phyloP scores from a whole-genome alignment of 2,888 invertebrate species.

The Mycalesis mineus region DNA sequence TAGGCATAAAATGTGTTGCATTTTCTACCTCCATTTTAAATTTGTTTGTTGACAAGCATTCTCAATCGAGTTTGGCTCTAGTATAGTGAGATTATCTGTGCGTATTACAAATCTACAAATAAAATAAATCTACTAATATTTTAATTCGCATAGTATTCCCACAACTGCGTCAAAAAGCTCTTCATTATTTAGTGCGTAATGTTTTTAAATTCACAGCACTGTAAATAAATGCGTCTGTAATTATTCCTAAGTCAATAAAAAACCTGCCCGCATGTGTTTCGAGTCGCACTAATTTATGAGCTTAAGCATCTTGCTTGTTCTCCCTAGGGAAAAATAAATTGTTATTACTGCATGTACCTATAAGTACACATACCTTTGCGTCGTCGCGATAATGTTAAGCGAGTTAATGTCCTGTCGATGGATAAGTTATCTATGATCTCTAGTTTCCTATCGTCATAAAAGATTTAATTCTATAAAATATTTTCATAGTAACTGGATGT shows the following conservation, averaged over 20 bases:
- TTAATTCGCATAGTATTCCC: too few species aligned
- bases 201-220: background rate
- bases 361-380: background rate
- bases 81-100: too few species aligned
- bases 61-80: too few species aligned
- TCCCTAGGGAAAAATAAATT: slow-evolving; percentile 9
- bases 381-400: background rate
- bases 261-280: slow-evolving; percentile 11
- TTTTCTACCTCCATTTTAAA: too few species aligned
- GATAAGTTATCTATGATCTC: background rate
- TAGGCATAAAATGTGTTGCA: too few species aligned
- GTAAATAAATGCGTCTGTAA: background rate
- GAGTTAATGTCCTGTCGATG: background rate
- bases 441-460: too few species aligned
- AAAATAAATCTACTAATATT: too few species aligned
- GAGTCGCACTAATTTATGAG: slow-evolving; percentile 6
- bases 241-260: slow-evolving; percentile 8
- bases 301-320: slow-evolving; percentile 3
- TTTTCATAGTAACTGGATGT: too few species aligned
- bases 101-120: too few species aligned
- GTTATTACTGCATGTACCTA: background rate
- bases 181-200: background rate
- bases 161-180: too few species aligned
- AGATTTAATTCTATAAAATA: too few species aligned
- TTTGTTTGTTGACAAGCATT: too few species aligned